Conservation (phyloP, 2,113 vertebrate species). For the Brachypteracias leptosomus region DNA sequence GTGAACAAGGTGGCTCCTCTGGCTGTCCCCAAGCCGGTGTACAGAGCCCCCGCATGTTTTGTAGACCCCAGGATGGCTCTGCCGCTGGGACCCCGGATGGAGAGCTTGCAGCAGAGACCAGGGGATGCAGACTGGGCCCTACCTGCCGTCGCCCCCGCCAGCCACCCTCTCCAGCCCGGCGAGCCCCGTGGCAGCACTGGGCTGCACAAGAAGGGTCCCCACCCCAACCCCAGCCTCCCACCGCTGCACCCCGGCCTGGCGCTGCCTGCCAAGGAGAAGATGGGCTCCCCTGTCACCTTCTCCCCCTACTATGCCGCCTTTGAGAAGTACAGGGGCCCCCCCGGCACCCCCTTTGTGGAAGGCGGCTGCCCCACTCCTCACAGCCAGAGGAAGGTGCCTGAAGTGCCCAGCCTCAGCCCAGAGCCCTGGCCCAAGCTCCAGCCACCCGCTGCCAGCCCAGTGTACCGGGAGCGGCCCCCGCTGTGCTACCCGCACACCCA, state of each 20-base stretch:
- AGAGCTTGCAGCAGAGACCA: conserved; percentile 50
- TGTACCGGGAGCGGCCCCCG: conserved; percentile 70
- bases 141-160: background rate
- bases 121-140: conserved; percentile 76
- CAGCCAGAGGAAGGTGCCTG: background rate
- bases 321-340: conserved; percentile 36
- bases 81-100: conserved; percentile 44
- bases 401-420: background rate
- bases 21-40: conserved; percentile 85
- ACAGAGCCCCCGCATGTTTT: conserved; percentile 78
- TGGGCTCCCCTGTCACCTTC: background rate
- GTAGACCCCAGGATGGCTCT: conserved; percentile 68
- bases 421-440: conserved; percentile 72
- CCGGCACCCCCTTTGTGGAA: conserved; percentile 50
- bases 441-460: conserved; percentile 18
- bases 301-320: conserved; percentile 12
- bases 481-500: conserved; percentile 64
- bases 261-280: conserved; percentile 61
- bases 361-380: conserved; percentile 50
- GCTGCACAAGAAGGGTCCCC: conserved; percentile 40
- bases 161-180: background rate
- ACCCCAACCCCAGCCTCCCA: conserved; percentile 47
- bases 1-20: conserved; percentile 64
- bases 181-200: conserved; percentile 30
- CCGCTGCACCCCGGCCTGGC: conserved; percentile 42